Base-by-base conservation (phyloP, 2,888 invertebrate genomes). In the Neoaliturus tenellus region DNA sequence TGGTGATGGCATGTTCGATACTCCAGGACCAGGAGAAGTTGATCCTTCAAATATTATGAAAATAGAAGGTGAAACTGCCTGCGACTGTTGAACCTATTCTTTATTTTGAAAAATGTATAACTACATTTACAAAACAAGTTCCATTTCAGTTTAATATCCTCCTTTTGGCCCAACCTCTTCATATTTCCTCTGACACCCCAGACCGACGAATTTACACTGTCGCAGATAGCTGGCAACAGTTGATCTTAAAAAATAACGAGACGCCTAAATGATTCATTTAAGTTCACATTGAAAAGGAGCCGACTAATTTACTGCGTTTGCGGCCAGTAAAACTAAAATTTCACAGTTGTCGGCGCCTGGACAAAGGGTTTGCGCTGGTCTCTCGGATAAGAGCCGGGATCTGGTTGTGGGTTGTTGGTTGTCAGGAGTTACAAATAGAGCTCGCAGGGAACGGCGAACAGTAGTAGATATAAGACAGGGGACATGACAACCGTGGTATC, bases 391-490 rank as follows among this genome's bases (percentile, higher is more conserved):
- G 62, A 62, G 31, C 62, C 62, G 31, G 62, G 2, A n/a, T n/a
- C n/a, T n/a, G n/a, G n/a, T n/a, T n/a, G n/a, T n/a, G n/a, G n/a
- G n/a, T n/a, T n/a, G 31, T 8, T 14, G 2, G 62, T 31, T 62
- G 62, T 62, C 62, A 62, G 62, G 28, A 62, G 62, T 62, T 62
- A 62, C 62, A 62, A 62, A 62, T 62, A 62, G 62, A 62, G 71
- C 31, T 33, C 10, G 25, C 71, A 20, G 41, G 41, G n/a, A 5
- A 6, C 67, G 71, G 71, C 35, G 71, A 71, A 71, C 71, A 41
- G 39, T 71, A 41, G 71, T 41, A 10, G 71, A 58, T 58, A 58
- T 69, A 33, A 69, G 35, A 69, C 69, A n/a, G 69, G 4, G 41
- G 71, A 35, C 35, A 71, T n/a, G 71, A 71, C 71, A 39, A 31